These are phyloP conservation scores for Hypanus sabinus DNA, from an alignment of 2,113 vertebrate genomes.

Conservation along the genomic window DNA sequence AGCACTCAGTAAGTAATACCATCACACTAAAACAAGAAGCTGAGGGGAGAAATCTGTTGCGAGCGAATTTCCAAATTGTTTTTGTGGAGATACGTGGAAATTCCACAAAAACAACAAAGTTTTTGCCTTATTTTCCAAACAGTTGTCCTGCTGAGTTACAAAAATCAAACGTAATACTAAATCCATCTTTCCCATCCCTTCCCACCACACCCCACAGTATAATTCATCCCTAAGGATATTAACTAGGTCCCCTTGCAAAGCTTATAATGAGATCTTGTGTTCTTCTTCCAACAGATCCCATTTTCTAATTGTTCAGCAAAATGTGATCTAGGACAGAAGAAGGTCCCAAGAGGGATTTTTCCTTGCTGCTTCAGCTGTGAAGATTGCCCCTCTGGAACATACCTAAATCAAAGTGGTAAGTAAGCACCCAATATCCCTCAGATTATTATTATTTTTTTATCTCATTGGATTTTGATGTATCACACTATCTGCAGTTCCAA, in stretches of 20 bases:
- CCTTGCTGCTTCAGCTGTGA: slow-evolving; percentile 30
- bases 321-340: slow-evolving; percentile 13
- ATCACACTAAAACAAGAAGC: not conserved
- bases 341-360: not conserved
- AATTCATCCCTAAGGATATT: not conserved
- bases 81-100: not conserved
- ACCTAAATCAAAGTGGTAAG: slow-evolving; percentile 25
- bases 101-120: not conserved
- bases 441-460: not conserved
- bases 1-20: not conserved
- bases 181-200: too few relatives aligned
- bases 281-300: not conserved
- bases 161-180: not conserved
- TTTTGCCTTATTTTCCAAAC: not conserved
- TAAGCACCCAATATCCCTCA: not conserved
- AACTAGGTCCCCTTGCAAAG: not conserved
- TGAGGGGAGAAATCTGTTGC: not conserved
- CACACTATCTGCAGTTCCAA: not conserved
- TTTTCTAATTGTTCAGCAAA: not conserved
- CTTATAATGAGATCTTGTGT: not conserved
- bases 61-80: too few relatives aligned
- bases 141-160: not conserved
- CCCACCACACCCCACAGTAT: not conserved
- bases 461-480: not conserved
- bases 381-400: slow-evolving; percentile 17